Conservation (phyloP, 2,113 vertebrate species). For the Urocolius indicus region DNA sequence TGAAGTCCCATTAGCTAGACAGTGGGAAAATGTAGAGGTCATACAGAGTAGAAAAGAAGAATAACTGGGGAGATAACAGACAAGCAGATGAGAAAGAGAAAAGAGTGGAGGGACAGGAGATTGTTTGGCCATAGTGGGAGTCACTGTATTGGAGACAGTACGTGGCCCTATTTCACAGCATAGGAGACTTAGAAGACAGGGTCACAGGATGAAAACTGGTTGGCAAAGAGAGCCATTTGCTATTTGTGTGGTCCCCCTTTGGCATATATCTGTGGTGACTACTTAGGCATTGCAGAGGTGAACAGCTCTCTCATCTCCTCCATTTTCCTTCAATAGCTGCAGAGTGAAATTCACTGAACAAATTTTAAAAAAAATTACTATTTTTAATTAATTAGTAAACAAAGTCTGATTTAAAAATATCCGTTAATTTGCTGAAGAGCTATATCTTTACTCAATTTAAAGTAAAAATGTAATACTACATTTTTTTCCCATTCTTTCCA, state of each 20-base stretch:
- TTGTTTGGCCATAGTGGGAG: rapidly evolving
- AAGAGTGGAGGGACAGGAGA: neutral
- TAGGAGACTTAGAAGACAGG: neutral
- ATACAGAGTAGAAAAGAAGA: neutral
- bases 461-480: neutral
- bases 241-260: neutral
- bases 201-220: neutral
- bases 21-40: neutral
- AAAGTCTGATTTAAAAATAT: neutral
- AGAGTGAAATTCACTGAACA: neutral
- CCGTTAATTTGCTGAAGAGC: neutral
- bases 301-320: neutral
- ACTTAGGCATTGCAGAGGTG: neutral
- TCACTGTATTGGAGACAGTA: neutral
- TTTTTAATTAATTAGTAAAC: neutral
- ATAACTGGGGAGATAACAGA: neutral
- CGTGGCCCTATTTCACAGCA: neutral
- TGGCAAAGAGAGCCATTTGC: neutral
- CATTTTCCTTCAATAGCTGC: neutral
- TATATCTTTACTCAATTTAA: neutral
- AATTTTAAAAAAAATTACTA: neutral
- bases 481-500: neutral
- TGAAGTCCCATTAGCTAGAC: neutral
- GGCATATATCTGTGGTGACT: neutral
- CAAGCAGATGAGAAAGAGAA: neutral